Base-by-base conservation (phyloP, 2,888 invertebrate genomes). In the Parthenolecanium corni region DNA sequence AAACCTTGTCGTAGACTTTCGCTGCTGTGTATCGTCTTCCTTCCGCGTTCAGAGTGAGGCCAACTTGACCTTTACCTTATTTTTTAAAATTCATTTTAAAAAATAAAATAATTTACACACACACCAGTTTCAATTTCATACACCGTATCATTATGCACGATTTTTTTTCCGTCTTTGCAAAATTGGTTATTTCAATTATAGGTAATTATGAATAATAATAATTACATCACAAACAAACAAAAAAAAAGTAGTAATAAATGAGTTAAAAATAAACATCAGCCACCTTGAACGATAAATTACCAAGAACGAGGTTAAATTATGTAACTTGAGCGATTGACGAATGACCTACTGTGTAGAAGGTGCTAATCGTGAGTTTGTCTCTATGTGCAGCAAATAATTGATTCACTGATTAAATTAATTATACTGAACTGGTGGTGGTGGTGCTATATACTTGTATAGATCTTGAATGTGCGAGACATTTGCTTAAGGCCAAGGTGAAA, bases 61-160 rank as follows among this genome's bases (percentile, higher is more conserved):
- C 57, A 44, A 25, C 57, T 42, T 44, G 57, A 57, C 57, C 57
- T 57, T 57, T 57, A 57, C 57, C 57, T 57, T 57, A 57, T 46
- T 56, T 40, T 46, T 46, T 21, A 18, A 42, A 42, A 14, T 16
- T 42, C n/a, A n/a, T n/a, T n/a, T n/a, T n/a, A n/a, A n/a, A n/a
- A n/a, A n/a, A n/a, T n/a, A n/a, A n/a, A n/a, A n/a, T n/a, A 16
- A 9, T 42, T 4, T 31, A 31, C 31, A 9, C 31, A 31, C 31
- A 31, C 31, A 31, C 44, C 14, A 4, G 44, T 42, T 42, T 4
- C 3, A 42, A 42, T n/a, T n/a, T n/a, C n/a, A n/a, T n/a, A 42
- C 14, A 18, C n/a, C 14, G 9, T 42, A 18, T 16, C 44, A 18
- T 42, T 42, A 42, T 18, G 14, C 44, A 31, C 31, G 9, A 31